A percentile compares a stretch with the other conserved stretches of the same genome.
Evolutionary conservation across 1,140 invertebrate species (phyloP).

Genomic region (Littorina saxatilis): DNA sequence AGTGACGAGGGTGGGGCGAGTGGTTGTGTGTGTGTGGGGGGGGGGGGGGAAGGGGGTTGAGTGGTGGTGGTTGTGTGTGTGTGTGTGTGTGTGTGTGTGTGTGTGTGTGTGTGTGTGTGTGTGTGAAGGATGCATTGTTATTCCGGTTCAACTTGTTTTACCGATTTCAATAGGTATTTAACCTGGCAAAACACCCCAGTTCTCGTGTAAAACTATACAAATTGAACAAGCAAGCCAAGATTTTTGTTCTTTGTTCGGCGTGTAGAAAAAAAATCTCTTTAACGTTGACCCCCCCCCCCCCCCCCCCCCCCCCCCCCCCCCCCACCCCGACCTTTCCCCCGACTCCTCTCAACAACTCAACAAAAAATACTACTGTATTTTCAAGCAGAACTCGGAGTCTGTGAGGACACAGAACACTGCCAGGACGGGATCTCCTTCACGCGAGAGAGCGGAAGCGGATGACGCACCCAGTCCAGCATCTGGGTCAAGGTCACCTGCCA

Average conservation of each 20-base stretch:
- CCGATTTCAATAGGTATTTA: too few species aligned
- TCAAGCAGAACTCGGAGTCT: background rate
- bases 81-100: too few species aligned
- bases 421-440: constrained; percentile 57
- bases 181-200: too few species aligned
- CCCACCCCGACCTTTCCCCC: background rate
- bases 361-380: background rate
- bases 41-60: too few species aligned
- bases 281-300: background rate
- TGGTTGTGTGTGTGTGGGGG: too few species aligned
- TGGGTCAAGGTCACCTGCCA: constrained; percentile 63
- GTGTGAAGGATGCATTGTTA: too few species aligned
- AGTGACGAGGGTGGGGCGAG: too few species aligned
- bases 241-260: background rate
- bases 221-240: too few species aligned
- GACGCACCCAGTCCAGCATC: constrained; percentile 62
- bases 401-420: constrained; percentile 41
- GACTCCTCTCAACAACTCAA: background rate
- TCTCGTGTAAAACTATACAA: background rate
- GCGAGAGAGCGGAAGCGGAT: constrained; percentile 53
- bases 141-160: too few species aligned
- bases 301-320: background rate
- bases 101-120: too few species aligned
- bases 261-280: background rate
- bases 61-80: too few species aligned